A percentile compares a stretch with the other conserved stretches of the same genome.
These are phyloP conservation scores for Hirtodrosophila histrioides DNA, from an alignment of 2,888 invertebrate genomes.

Conservation along the genomic window DNA sequence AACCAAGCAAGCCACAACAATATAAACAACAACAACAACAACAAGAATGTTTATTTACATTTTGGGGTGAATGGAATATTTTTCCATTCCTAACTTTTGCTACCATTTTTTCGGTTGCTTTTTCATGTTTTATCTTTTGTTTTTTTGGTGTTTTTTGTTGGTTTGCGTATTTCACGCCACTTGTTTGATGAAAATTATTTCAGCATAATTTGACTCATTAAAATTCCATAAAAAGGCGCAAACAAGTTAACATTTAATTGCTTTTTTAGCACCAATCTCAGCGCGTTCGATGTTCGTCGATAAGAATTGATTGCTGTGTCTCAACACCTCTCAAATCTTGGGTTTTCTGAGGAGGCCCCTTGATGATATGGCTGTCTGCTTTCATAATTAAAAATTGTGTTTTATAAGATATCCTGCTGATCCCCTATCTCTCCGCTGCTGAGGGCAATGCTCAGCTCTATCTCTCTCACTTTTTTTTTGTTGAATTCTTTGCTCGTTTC, in stretches of 20 bases:
- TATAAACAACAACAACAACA: slow-evolving; percentile 9
- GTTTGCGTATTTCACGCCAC: slow-evolving; percentile 13
- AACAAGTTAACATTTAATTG: slow-evolving; percentile 53
- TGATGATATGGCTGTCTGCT: slow-evolving; percentile 2
- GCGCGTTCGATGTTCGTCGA: slow-evolving; percentile 20
- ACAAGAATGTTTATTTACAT: slow-evolving; percentile 47
- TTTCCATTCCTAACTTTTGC: slow-evolving; percentile 15
- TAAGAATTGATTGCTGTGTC: slow-evolving; percentile 47
- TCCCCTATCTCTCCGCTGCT: slow-evolving; percentile 21
- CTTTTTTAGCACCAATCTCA: slow-evolving; percentile 35
- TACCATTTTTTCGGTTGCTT: slow-evolving; percentile 5
- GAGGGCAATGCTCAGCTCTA: neutral
- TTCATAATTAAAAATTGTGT: slow-evolving; percentile 28
- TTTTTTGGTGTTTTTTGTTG: slow-evolving; percentile 7
- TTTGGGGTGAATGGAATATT: slow-evolving; percentile 32
- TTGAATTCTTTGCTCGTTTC: neutral
- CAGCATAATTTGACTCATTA: slow-evolving; percentile 68
- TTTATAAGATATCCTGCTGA: slow-evolving; percentile 42
- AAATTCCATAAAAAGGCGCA: slow-evolving; percentile 64
- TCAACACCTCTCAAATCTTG: slow-evolving; percentile 23
- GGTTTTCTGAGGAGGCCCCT: neutral
- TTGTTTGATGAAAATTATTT: slow-evolving; percentile 49
- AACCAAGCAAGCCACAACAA: slow-evolving; percentile 40
- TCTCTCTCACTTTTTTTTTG: neutral
- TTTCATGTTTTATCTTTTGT: neutral